A percentile compares a stretch with the other conserved stretches of the same genome.
Evolutionary conservation across 37 sponge, comb jelly and placozoan genomes (phyloP).

Genomic region (Spongilla lacustris): DNA sequence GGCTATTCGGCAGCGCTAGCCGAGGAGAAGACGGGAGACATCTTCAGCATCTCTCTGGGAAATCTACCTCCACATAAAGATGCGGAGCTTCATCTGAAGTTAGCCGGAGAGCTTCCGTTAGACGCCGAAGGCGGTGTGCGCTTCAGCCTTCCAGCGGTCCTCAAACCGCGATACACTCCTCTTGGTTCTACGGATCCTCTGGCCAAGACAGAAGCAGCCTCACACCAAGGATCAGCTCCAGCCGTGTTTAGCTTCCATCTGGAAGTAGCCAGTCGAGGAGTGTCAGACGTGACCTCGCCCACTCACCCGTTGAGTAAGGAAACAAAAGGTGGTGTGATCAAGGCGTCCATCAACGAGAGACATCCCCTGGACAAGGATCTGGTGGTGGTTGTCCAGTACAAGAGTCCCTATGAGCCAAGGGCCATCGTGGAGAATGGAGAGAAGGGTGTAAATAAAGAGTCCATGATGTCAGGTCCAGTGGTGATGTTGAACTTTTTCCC

Average conservation of each 20-base stretch:
- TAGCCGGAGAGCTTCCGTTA: constrained; percentile 54
- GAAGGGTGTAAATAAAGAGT: background rate
- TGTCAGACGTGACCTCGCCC: constrained; percentile 46
- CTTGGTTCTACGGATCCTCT: constrained; percentile 34
- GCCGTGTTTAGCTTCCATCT: constrained; percentile 44
- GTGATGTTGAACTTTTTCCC: constrained; percentile 68
- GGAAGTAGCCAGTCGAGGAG: constrained; percentile 20
- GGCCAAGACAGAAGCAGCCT: constrained; percentile 16
- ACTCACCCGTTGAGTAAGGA: constrained; percentile 33
- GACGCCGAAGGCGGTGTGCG: background rate
- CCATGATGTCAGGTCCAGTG: constrained; percentile 33
- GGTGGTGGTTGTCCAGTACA: constrained; percentile 36
- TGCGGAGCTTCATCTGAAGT: constrained; percentile 57
- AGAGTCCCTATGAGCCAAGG: constrained; percentile 38
- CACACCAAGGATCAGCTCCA: constrained; percentile 14
- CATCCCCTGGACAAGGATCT: constrained; percentile 23
- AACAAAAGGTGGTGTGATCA: background rate
- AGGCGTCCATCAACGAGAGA: constrained; percentile 35
- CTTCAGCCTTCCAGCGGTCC: constrained; percentile 47
- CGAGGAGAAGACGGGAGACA: constrained; percentile 77
- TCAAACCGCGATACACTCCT: constrained; percentile 57
- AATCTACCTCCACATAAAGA: constrained; percentile 73
- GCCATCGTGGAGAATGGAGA: constrained; percentile 50
- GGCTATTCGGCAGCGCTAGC: constrained; percentile 72
- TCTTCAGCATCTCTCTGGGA: constrained; percentile 78